A percentile compares a stretch with the other conserved stretches of the same genome.
phyloP scores from a whole-genome alignment of 2,797 vertebrate genomes.

The Intellagama lesueurii region DNA sequence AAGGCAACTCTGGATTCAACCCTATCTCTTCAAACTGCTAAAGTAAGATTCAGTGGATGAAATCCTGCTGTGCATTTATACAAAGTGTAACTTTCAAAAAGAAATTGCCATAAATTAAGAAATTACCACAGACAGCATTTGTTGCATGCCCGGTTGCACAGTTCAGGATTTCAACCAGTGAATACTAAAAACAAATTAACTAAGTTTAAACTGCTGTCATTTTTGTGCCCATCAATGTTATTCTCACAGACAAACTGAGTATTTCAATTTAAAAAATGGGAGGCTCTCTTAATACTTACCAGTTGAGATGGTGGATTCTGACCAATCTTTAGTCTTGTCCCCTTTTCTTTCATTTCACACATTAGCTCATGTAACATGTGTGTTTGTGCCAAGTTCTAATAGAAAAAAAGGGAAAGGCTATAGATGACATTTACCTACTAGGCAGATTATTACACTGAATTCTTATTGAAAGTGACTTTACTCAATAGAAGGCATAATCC shows the following conservation, averaged over 20 bases:
- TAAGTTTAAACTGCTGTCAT: no score
- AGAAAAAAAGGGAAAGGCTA: conserved; percentile 36
- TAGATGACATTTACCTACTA: conserved; percentile 2
- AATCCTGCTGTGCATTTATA: no score
- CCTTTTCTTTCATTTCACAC: conserved; percentile 93
- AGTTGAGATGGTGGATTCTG: conserved; percentile 84
- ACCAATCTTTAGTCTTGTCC: conserved; percentile 91
- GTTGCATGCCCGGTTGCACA: no score
- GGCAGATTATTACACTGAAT: not conserved
- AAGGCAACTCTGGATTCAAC: not conserved
- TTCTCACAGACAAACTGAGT: not conserved
- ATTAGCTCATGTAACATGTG: conserved; percentile 94
- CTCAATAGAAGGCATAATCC: not conserved
- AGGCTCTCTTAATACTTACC: conserved; percentile 77
- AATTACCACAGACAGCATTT: no score
- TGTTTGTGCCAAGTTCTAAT: conserved; percentile 95
- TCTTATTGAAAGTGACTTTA: not conserved
- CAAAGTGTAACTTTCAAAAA: no score
- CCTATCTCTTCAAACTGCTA: not conserved
- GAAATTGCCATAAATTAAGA: no score
- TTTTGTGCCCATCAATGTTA: not conserved
- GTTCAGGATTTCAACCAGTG: no score
- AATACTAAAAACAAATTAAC: no score
- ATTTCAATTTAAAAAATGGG: not conserved
- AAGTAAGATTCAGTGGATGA: no score